Base-by-base conservation (phyloP, 2,797 vertebrate species). In the Phataginus tetradactyla region DNA sequence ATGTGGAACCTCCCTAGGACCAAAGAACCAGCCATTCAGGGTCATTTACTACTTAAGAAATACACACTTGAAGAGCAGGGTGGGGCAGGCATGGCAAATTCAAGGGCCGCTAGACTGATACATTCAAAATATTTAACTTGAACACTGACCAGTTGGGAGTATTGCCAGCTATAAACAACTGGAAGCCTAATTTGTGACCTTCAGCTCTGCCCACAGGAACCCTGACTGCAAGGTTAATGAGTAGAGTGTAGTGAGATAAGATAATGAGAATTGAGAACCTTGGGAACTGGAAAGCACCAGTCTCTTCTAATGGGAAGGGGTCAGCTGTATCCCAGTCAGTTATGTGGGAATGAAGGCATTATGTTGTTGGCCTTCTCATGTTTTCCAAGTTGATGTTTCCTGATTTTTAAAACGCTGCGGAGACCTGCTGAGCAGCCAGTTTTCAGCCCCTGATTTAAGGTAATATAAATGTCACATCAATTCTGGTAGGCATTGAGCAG, bases 391-490 rank as follows among this genome's bases (percentile, higher is more conserved):
- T 59, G 29, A 12, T 92, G 64, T 95, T 96, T 96, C 57, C 80
- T 92, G 80, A 53, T 74, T 96, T 96, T 91, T 74, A 90, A 92
- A 63, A 94, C 84, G 74, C 78, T 18, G 0, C 14, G 7, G 49
- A 66, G 71, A 51, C 13, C 77, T 45, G 59, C 57, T 88, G 32
- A 61, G 49, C 80, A 93, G 69, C 39, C 37, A 37, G 49, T 87
- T 74, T 83, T 80, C 87, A 57, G 63, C 53, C 49, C 39, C 59
- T 51, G 57, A 42, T 78, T 95, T 96, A 68, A 77, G 91, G 53
- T 80, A 78, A 66, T 57, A 80, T 81, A 94, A 97, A 92, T 68
- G 86, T 85, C 94, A 92, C 34, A 45, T 86, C 83, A 57, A 25
- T 61, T 79, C 63, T 3, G 27, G 8, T 68, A 80, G 72, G 21